These are phyloP conservation scores for Aegithalos caudatus DNA, from an alignment of 2,113 vertebrate species.

Conservation along the genomic window DNA sequence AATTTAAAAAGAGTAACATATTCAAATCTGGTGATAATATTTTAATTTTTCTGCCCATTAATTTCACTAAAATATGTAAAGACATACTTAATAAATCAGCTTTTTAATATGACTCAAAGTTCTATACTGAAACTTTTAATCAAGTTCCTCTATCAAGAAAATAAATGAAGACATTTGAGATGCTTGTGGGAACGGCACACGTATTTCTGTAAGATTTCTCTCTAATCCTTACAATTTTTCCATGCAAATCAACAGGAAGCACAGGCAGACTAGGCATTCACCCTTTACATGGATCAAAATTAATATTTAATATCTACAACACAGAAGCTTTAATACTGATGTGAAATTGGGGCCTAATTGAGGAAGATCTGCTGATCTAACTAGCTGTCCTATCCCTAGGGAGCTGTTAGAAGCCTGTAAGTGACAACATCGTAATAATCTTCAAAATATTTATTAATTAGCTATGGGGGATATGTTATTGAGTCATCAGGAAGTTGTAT, in stretches of 20 bases:
- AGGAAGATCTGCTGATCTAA: constrained; percentile 7
- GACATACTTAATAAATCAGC: background rate
- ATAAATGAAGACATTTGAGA: background rate
- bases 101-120: background rate
- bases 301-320: background rate
- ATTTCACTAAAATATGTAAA: background rate
- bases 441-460: constrained; percentile 38
- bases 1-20: background rate
- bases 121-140: constrained; percentile 2
- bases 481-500: background rate
- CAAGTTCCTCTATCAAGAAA: background rate
- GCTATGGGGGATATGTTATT: background rate
- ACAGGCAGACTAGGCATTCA: background rate
- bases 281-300: background rate
- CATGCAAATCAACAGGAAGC: background rate
- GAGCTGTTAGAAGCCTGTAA: background rate
- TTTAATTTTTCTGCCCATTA: background rate
- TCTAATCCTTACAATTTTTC: background rate
- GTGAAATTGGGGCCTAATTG: background rate
- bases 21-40: background rate
- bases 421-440: background rate
- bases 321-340: background rate
- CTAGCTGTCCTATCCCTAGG: background rate
- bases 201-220: background rate
- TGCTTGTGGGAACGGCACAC: background rate